Base-by-base conservation (phyloP, 1,140 invertebrate genomes). In the Lasioglossum albipes region DNA sequence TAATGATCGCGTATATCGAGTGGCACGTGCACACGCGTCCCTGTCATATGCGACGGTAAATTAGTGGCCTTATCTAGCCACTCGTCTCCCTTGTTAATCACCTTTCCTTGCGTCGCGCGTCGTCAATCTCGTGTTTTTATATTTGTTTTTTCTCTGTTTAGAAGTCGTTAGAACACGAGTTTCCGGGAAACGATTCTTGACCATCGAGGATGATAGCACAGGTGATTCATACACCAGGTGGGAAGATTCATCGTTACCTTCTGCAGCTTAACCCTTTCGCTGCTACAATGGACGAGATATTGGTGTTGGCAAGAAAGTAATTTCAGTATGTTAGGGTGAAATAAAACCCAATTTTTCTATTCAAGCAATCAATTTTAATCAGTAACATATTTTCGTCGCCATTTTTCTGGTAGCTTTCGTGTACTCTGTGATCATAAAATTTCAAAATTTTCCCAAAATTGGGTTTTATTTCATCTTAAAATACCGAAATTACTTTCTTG, bases 1-100 rank as follows among this genome's bases (percentile, higher is more conserved):
- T 68, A 68, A 49, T 49, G 66, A 68, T 68, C 66, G 42, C 66
- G 66, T 49, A 68, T 49, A 42, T 68, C 66, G 41, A 66, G 41
- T 66, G 41, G 41, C 64, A 66, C 64, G 66, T 49, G 42, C 42
- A 42, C 42, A 27, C n/a, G 42, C 22, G 20, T 27, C 42, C n/a
- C 22, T 49, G 42, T 52, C 66, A n/a, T 27, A 68, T 5, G 12
- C 41, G 20, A 5, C 7, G 42, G 12, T 68, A 68, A 68, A 68
- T 68, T 45, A 49, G 13, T 42, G n/a, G 41, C 31, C 20, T 68
- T 68, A 68, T 68, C 66, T 49, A 1, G 4, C 9, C n/a, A 12
- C 42, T 68, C 13, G 66, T 68, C 42, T 49, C 42, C 9, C 3
- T 18, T 41, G 4, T 22, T 49, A 68, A 68, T 42, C 42, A 42